Base-by-base conservation (phyloP, 2,888 invertebrate species). In the Cynaeus angustus region DNA sequence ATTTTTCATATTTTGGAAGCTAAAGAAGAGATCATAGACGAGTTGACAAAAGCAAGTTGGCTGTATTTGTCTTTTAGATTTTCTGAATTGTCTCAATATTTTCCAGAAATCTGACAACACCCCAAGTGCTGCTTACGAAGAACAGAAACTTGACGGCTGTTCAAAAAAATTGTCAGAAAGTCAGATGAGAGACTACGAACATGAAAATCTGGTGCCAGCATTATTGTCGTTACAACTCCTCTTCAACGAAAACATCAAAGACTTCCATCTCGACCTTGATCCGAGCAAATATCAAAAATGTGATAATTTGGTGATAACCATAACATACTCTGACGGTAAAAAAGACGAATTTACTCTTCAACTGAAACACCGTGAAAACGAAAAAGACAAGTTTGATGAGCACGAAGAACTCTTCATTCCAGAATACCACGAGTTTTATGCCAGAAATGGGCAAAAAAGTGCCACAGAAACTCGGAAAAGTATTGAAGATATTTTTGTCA, bases 201-300 rank as follows among this genome's bases (percentile, higher is more conserved):
- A 53, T 9, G 53, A 53, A 13, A 9, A 53, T 12, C 5, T 53
- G 13, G 12, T 53, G 6, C 33, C 53, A 30, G 53, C 53, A 37
- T 13, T 10, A 3, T 37, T 53, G 1, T 13, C 53, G 1, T 33
- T 53, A 13, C 12, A 53, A 14, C 14, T 53, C 12, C 33, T 53
- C 14, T 4, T 10, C n/a, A 9, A 53, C 10, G 2, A 26, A 12
- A 13, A 37, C 10, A n/a, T 53, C 7, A 13, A 37, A 14, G 3
- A 7, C 10, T 53, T 33, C 33, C 1, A 3, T 13, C 5, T 53
- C 12, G 14, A 33, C 7, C 7, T 53, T 13, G 33, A 53, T 13
- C 9, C 30, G 1, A 8, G 53, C 7, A 33, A 13, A 33, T 53
- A 7, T 8, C n/a, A 37, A 53, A 53, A 53, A 33, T 53, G 33